Percentiles rank a stretch among this genome's conserved stretches.
phyloP scores from a whole-genome alignment of 2,113 vertebrate species.

The Camelus dromedarius region DNA sequence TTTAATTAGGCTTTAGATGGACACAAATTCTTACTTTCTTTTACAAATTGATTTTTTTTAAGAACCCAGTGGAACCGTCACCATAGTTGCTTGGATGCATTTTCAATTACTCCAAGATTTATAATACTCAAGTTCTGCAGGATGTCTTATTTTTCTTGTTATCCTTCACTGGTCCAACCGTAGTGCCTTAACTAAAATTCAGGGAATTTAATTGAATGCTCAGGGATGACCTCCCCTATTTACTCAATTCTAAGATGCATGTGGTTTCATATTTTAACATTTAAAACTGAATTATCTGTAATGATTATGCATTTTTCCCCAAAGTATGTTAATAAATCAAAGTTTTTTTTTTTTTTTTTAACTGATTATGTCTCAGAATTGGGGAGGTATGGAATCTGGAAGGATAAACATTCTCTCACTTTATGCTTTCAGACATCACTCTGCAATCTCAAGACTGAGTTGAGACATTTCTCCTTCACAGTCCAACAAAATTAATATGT shows the following conservation, averaged over 20 bases:
- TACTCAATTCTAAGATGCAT: background rate
- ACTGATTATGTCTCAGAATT: background rate
- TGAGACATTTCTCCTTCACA: background rate
- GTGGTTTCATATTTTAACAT: background rate
- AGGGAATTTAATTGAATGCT: slow-evolving; percentile 2
- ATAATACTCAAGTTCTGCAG: background rate
- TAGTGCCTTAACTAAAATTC: background rate
- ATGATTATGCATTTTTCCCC: background rate
- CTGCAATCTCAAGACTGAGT: background rate
- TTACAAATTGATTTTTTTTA: slow-evolving; percentile 32
- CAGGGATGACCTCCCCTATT: background rate
- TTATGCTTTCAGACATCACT: background rate
- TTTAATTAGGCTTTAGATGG: slow-evolving; percentile 40
- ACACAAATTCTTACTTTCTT: slow-evolving; percentile 30
- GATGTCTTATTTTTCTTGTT: slow-evolving; percentile 26
- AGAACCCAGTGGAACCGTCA: background rate
- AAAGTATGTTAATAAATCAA: background rate
- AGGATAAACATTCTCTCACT: background rate
- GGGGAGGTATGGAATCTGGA: background rate
- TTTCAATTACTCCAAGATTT: slow-evolving; percentile 54
- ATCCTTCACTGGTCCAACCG: background rate
- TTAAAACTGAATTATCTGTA: background rate
- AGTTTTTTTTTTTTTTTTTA: background rate
- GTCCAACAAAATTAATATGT: background rate
- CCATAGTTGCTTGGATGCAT: background rate